A percentile compares a stretch with the other conserved stretches of the same genome.
phyloP scores from a whole-genome alignment of 2,113 vertebrate genomes.

The Geococcyx californianus region DNA sequence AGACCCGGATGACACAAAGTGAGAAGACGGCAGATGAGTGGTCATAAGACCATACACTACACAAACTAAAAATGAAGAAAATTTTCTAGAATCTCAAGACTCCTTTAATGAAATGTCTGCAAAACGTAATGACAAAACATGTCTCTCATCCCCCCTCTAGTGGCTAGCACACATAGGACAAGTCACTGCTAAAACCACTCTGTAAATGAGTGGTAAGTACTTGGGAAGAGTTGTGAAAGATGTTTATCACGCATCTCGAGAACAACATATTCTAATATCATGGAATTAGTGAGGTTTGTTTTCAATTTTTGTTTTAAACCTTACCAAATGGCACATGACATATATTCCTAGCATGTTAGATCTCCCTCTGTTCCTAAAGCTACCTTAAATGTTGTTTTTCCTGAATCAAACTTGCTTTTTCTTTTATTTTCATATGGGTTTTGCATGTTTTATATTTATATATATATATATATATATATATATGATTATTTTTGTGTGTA shows the following conservation, averaged over 20 bases:
- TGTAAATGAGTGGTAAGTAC: background rate
- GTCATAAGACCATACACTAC: background rate
- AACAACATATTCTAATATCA: background rate
- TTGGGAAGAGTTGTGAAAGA: background rate
- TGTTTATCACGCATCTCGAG: background rate
- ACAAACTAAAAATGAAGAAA: background rate
- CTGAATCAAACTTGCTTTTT: background rate
- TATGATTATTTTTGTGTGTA: background rate
- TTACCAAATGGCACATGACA: background rate
- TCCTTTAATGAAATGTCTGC: background rate
- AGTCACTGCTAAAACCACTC: background rate
- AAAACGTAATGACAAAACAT: background rate
- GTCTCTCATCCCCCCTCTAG: slow-evolving; percentile 55
- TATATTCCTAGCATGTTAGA: background rate
- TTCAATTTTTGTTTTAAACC: background rate
- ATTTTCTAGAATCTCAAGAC: background rate
- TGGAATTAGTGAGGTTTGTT: background rate
- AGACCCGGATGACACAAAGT: background rate
- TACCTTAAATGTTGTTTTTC: background rate
- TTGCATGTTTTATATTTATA: background rate
- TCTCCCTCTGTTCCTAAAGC: background rate
- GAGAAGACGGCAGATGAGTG: background rate
- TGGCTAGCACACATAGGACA: slow-evolving; percentile 37
- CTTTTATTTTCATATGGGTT: background rate
- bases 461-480: background rate